Conservation (phyloP, 2,113 vertebrate species). For the Corythoichthys intestinalis region DNA sequence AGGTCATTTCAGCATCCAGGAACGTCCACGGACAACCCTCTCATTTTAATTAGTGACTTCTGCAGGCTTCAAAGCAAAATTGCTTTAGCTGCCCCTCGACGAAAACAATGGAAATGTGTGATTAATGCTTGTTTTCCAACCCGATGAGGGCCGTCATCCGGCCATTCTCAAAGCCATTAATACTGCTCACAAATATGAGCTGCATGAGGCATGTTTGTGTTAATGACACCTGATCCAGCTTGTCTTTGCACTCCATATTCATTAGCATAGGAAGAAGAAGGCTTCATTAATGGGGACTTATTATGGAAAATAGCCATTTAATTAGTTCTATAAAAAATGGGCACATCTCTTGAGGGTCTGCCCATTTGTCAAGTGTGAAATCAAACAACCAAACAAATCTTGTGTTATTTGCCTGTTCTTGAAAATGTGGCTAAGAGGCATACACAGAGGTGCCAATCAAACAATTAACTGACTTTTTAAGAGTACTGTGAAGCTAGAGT, state of each 20-base stretch:
- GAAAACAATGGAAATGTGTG: conserved; percentile 50
- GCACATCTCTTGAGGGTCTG: neutral
- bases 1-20: conserved; percentile 21
- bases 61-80: conserved; percentile 17
- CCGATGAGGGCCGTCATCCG: conserved; percentile 42
- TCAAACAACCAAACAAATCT: neutral
- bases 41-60: conserved; percentile 58
- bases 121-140: conserved; percentile 55
- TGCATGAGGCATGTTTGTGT: conserved; percentile 32
- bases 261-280: conserved; percentile 32
- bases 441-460: neutral
- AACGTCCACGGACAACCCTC: conserved; percentile 25
- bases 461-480: too few species aligned
- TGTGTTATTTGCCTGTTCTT: neutral
- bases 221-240: conserved; percentile 27
- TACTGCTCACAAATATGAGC: conserved; percentile 36
- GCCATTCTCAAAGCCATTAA: conserved; percentile 50
- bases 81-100: conserved; percentile 36
- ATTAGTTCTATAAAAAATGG: neutral
- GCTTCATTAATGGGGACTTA: conserved; percentile 29
- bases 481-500: too few species aligned
- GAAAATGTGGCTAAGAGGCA: neutral
- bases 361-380: neutral
- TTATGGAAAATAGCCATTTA: neutral
- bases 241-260: conserved; percentile 26